Percentiles rank a stretch among this genome's conserved stretches.
Conservation (phyloP, 2,113 vertebrate genomes). For the Pomatorhinus ruficollis region DNA sequence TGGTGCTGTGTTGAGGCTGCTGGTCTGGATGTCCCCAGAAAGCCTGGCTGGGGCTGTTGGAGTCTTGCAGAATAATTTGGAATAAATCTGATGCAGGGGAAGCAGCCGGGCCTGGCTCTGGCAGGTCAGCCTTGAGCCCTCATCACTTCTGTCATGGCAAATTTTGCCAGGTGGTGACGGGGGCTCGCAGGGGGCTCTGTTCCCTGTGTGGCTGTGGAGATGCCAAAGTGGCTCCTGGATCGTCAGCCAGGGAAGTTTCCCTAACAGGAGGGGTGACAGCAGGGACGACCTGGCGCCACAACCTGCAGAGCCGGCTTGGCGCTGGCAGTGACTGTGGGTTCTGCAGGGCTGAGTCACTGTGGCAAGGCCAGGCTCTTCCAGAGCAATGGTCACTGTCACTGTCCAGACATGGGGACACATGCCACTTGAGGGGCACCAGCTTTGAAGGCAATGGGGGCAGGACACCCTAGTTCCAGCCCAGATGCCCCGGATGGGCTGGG, state of each 20-base stretch:
- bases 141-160: background rate
- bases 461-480: background rate
- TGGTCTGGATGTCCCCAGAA: background rate
- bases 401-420: background rate
- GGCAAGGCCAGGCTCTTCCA: background rate
- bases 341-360: background rate
- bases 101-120: fast-evolving
- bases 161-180: fast-evolving
- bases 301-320: background rate
- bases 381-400: background rate
- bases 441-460: background rate
- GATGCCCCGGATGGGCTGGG: background rate
- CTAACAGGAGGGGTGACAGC: background rate
- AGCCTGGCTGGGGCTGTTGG: background rate
- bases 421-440: background rate
- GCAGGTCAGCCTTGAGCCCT: background rate
- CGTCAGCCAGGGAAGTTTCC: background rate
- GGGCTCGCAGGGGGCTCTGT: fast-evolving
- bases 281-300: background rate
- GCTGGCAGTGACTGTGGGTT: fast-evolving
- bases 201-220: fast-evolving
- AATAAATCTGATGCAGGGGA: background rate
- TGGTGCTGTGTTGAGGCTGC: fast-evolving
- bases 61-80: background rate
- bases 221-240: background rate